Percentiles rank a stretch among this genome's conserved stretches.
phyloP scores from a whole-genome alignment of 2,113 vertebrate species.

The Erythrolamprus reginae region DNA sequence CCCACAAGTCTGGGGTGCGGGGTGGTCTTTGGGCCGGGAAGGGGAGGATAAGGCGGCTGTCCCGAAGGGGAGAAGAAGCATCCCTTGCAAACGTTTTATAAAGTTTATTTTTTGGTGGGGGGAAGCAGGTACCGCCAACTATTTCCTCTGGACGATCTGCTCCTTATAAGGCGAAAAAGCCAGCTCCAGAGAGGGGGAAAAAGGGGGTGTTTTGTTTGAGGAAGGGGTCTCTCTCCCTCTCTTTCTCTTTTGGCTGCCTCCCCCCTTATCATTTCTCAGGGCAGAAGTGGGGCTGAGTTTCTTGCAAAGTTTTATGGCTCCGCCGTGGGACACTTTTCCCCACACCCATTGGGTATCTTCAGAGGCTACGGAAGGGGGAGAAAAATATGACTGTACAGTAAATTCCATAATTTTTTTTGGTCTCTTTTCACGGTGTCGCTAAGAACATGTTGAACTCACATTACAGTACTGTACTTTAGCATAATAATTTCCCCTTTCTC shows the following conservation, averaged over 20 bases:
- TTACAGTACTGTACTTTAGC: not conserved
- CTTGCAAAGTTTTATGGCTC: not conserved
- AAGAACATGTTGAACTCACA: not conserved
- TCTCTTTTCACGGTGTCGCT: not conserved
- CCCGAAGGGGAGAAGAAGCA: not conserved
- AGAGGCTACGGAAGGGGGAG: not conserved
- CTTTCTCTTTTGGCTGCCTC: not conserved
- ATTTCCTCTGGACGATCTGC: not conserved
- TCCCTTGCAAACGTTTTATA: not conserved
- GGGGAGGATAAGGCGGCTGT: not conserved
- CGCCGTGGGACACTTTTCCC: not conserved
- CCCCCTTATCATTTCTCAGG: not conserved
- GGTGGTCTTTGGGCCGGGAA: not conserved
- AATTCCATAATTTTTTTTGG: too few species aligned
- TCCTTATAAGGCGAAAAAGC: constrained; percentile 58
- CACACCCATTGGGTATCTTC: fast-evolving
- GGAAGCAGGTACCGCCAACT: not conserved
- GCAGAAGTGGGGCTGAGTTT: not conserved
- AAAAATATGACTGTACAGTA: fast-evolving
- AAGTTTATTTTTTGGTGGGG: not conserved
- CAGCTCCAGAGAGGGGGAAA: not conserved
- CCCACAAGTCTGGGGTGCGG: not conserved
- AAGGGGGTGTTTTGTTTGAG: not conserved
- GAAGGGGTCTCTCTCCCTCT: not conserved
- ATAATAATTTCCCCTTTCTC: not conserved